These are phyloP conservation scores for Fistularia commersonii DNA, from an alignment of 2,797 vertebrate genomes.

Conservation along the genomic window DNA sequence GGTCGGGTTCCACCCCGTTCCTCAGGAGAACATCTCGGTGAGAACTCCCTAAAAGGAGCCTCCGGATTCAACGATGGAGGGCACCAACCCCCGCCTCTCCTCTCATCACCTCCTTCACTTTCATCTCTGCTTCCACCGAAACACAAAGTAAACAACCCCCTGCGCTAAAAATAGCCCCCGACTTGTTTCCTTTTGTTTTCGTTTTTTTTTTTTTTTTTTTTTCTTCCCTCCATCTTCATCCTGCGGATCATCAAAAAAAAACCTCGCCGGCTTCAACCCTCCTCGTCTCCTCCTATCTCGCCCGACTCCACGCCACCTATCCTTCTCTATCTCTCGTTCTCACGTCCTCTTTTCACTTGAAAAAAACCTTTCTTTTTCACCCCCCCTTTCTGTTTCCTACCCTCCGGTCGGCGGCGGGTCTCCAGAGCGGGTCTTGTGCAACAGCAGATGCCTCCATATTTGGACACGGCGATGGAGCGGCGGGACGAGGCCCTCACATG, in stretches of 20 bases:
- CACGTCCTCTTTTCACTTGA: too few species aligned
- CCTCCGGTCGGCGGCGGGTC: conserved; percentile 49
- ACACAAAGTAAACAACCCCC: conserved; percentile 44
- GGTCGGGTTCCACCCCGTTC: too few species aligned
- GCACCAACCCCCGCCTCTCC: conserved; percentile 4
- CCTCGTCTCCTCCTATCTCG: too few species aligned
- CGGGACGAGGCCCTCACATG: conserved; percentile 57
- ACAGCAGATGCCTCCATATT: conserved; percentile 78
- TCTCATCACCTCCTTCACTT: conserved; percentile 41
- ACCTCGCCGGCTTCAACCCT: too few species aligned
- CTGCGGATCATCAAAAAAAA: too few species aligned
- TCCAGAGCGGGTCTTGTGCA: conserved; percentile 60
- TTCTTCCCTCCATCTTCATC: background rate
- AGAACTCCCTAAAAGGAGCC: too few species aligned
- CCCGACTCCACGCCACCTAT: too few species aligned
- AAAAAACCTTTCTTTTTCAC: too few species aligned
- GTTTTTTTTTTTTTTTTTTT: conserved; percentile 9
- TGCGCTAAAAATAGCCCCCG: conserved; percentile 34
- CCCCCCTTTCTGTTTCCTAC: conserved; percentile 34
- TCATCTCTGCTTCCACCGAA: conserved; percentile 31
- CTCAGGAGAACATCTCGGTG: too few species aligned
- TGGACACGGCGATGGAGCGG: conserved; percentile 71
- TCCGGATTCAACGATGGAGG: too few species aligned
- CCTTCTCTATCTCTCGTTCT: too few species aligned
- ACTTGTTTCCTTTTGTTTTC: conserved; percentile 37